Evolutionary conservation across 2,797 vertebrate species (phyloP).

Genomic region (Valencia hispanica): DNA sequence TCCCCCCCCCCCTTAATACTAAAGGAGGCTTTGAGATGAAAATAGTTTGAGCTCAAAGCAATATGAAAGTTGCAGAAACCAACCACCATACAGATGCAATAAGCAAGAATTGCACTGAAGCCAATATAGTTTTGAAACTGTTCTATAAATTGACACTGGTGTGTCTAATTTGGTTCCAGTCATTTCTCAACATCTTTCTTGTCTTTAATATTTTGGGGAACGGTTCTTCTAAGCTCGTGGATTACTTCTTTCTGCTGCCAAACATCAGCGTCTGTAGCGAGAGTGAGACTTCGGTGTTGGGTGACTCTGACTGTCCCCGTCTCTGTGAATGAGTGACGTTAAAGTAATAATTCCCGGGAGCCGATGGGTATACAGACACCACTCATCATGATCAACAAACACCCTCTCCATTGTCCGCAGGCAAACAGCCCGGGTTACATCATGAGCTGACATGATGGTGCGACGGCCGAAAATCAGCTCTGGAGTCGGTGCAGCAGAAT

Average conservation of each 20-base stretch:
- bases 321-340: conserved; percentile 11
- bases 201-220: background rate
- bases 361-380: conserved; percentile 4
- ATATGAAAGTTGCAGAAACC: background rate
- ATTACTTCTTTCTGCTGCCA: conserved; percentile 1
- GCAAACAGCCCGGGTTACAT: conserved; percentile 28
- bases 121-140: background rate
- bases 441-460: conserved; percentile 27
- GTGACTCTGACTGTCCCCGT: background rate
- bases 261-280: background rate
- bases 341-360: conserved; percentile 12
- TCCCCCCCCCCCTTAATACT: background rate
- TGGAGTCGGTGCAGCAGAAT: conserved; percentile 42
- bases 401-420: conserved; percentile 21
- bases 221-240: background rate
- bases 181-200: background rate
- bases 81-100: background rate
- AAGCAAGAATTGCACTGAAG: background rate
- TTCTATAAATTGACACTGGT: background rate
- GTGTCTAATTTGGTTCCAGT: too few species aligned
- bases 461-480: conserved; percentile 21
- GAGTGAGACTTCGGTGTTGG: background rate
- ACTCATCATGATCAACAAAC: conserved; percentile 38
- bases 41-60: background rate
- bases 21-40: background rate